Conservation (phyloP, 1,140 invertebrate species). For the Monochamus saltuarius region DNA sequence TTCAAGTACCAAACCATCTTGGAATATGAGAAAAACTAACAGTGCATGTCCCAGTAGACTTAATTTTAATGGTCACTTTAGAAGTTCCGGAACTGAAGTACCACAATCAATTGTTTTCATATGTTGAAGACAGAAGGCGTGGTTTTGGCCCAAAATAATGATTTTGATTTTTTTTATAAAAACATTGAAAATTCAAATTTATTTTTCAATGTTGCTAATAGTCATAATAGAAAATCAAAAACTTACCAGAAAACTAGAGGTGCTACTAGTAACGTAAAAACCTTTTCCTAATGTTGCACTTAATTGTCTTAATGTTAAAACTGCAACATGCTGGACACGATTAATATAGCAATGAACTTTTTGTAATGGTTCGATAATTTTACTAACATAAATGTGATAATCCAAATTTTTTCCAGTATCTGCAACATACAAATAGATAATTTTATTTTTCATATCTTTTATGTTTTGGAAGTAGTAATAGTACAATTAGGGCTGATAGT, state of each 20-base stretch:
- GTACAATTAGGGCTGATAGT: too few species aligned
- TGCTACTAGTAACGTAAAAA: constrained; percentile 51
- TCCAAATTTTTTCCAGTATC: constrained; percentile 20
- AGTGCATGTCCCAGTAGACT: too few species aligned
- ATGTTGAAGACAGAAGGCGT: too few species aligned
- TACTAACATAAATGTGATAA: constrained; percentile 39
- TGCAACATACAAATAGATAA: constrained; percentile 4
- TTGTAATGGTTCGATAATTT: constrained; percentile 60
- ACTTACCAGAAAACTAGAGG: constrained; percentile 56
- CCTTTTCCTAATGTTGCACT: constrained; percentile 59
- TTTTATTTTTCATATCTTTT: background rate
- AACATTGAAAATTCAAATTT: constrained; percentile 46
- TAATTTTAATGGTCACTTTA: too few species aligned
- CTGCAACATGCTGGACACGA: constrained; percentile 66
- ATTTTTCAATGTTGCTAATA: constrained; percentile 48
- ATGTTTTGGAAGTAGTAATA: background rate
- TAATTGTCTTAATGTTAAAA: constrained; percentile 67
- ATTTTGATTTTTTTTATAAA: too few species aligned
- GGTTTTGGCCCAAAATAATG: too few species aligned
- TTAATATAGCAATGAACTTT: constrained; percentile 66
- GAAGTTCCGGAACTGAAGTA: too few species aligned
- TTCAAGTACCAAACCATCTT: too few species aligned
- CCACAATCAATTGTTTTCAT: too few species aligned
- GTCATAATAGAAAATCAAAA: constrained; percentile 43
- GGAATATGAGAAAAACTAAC: too few species aligned